Percentiles rank a stretch among this genome's conserved stretches.
phyloP scores from a whole-genome alignment of 2,888 invertebrate species.

The Iselma pallidipennis region DNA sequence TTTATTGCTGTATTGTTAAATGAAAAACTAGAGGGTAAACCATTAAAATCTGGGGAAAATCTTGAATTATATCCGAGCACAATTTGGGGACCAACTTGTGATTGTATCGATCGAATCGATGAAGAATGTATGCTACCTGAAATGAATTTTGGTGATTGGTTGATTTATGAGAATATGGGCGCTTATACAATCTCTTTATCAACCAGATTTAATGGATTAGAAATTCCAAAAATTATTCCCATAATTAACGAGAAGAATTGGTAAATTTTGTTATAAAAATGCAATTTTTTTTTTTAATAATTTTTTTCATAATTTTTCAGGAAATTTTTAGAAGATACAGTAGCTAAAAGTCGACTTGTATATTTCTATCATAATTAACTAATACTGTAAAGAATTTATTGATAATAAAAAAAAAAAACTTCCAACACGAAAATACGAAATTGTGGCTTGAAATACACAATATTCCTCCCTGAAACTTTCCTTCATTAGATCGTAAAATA shows the following conservation, averaged over 20 bases:
- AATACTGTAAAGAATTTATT: no score
- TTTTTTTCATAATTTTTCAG: background rate
- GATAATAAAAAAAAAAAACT: no score
- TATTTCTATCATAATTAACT: no score
- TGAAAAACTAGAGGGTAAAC: slow-evolving; percentile 87
- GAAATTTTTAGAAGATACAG: background rate
- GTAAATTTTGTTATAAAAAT: slow-evolving; percentile 49
- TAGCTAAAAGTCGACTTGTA: background rate
- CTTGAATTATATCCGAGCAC: slow-evolving; percentile 60
- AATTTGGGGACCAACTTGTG: slow-evolving; percentile 96
- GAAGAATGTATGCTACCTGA: slow-evolving; percentile 67
- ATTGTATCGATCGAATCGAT: slow-evolving; percentile 81
- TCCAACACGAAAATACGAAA: no score
- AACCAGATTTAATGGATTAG: slow-evolving; percentile 91
- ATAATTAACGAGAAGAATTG: slow-evolving; percentile 64
- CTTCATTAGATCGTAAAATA: no score
- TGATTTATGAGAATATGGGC: slow-evolving; percentile 92
- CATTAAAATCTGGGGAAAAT: slow-evolving; percentile 62
- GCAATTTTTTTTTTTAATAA: background rate
- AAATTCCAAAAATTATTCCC: slow-evolving; percentile 72
- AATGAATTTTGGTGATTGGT: slow-evolving; percentile 80
- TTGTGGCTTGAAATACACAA: no score
- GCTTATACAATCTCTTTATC: slow-evolving; percentile 92
- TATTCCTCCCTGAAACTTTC: no score
- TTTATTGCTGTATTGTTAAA: slow-evolving; percentile 81